Evolutionary conservation across 2,797 vertebrate species (phyloP), one percentile per base, ranked within the genome.

Genomic region (Acanthurus leucopareius): DNA sequence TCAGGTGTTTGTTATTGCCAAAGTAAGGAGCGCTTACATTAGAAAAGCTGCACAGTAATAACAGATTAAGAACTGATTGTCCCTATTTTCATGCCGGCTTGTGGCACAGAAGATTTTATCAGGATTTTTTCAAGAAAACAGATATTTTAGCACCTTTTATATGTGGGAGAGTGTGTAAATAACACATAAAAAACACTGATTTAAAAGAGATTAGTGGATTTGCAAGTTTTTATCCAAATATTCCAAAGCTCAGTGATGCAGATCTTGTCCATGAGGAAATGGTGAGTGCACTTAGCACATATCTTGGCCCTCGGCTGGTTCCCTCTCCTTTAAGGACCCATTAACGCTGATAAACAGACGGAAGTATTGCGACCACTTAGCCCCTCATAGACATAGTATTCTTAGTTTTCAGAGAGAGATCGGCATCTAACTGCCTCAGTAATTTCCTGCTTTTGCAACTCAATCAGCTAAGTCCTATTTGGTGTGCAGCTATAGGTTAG

Each of bases 331-430:
- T 74, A 84, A 80, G 14, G 49, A 80, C 42, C 89, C 83, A 88
- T 89, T 91, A 86, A 83, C 78, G 67, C 58, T 49, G 64, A 86
- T 60, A 85, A 85, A 86, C 38, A 69, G 58, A 80, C 52, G 60
- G 86, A 92, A 88, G 78, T 75, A 68, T 84, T 73, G 47, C 42
- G 56, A 45, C 42, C 83, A 85, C 84, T 91, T 83, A 79, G 77
- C 40, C 42, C n/a, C 73, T 76, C 68, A 15, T 59, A 72, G 65
- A 83, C 73, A 81, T 42, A 45, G 32, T 44, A 54, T 69, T 83
- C 68, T 69, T 82, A 65, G 38, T 53, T 85, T 83, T 77, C 38
- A 64, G 53, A 80, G 28, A 65, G 15, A 47, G 9, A 79, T 84
- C 64, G 35, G 51, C 59, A 60, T 35, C 56, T 71, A 77, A 77